A percentile compares a stretch with the other conserved stretches of the same genome.
These are phyloP conservation scores for Paraplagusia blochii DNA, from an alignment of 2,113 vertebrate species.

Conservation along the genomic window DNA sequence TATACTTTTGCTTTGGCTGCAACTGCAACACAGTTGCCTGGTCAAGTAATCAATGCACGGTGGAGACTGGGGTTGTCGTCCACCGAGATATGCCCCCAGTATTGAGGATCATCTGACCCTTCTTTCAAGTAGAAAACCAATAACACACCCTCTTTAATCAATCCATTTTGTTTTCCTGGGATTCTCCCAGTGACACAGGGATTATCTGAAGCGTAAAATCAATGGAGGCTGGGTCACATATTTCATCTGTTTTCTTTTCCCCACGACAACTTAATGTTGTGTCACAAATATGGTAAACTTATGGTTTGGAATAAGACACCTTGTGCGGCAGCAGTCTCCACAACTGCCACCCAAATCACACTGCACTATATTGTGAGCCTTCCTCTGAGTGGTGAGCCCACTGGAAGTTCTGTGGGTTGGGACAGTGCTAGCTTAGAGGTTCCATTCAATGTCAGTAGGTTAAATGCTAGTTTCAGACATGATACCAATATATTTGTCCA, in stretches of 20 bases:
- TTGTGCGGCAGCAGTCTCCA: too few relatives aligned
- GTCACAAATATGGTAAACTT: too few relatives aligned
- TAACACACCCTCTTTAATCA: slow-evolving; percentile 30
- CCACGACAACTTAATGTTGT: neutral
- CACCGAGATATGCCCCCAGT: neutral
- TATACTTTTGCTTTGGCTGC: neutral
- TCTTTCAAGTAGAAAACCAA: slow-evolving; percentile 25
- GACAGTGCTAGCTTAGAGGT: too few relatives aligned
- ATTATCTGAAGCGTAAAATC: slow-evolving; percentile 42
- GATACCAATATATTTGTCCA: too few relatives aligned
- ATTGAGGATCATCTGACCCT: slow-evolving; percentile 1
- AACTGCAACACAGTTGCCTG: neutral
- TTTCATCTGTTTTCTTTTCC: neutral
- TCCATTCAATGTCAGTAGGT: too few relatives aligned
- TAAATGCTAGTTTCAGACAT: too few relatives aligned
- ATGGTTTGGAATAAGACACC: too few relatives aligned
- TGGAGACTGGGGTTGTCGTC: neutral
- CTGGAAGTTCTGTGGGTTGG: too few relatives aligned
- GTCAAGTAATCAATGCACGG: neutral
- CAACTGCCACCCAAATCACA: too few relatives aligned
- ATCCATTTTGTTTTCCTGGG: slow-evolving; percentile 39
- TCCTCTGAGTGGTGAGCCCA: too few relatives aligned
- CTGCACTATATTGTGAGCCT: too few relatives aligned
- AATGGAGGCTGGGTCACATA: slow-evolving; percentile 24
- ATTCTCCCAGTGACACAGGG: slow-evolving; percentile 12